Evolutionary conservation across 2,113 vertebrate species (phyloP).

Genomic region (Podarcis cretensis): DNA sequence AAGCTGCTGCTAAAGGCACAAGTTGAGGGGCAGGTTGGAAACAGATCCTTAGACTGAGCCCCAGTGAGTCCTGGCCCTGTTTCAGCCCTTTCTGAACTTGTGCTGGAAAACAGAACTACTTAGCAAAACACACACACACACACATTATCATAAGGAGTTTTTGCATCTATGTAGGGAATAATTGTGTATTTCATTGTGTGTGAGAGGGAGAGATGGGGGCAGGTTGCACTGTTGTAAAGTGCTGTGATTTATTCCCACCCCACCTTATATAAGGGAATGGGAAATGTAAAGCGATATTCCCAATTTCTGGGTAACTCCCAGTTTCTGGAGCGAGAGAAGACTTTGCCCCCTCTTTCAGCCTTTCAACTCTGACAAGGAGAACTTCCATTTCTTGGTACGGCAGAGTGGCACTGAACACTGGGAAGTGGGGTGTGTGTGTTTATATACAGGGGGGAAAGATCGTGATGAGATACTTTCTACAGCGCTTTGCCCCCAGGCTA

Average conservation of each 20-base stretch:
- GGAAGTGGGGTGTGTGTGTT: not conserved
- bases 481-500: not conserved
- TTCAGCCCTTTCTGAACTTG: not conserved
- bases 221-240: not conserved
- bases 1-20: not conserved
- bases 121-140: not conserved
- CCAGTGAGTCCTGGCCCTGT: not conserved
- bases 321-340: not conserved
- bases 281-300: not conserved
- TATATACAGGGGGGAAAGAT: too few relatives aligned
- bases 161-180: not conserved
- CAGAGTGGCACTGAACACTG: not conserved
- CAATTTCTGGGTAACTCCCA: not conserved
- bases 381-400: not conserved
- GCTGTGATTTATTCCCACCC: not conserved
- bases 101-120: not conserved
- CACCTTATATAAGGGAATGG: too few relatives aligned
- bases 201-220: too few relatives aligned
- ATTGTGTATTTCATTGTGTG: not conserved
- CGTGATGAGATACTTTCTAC: not conserved
- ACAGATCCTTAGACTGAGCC: not conserved
- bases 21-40: not conserved
- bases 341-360: not conserved
- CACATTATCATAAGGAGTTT: not conserved
- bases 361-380: not conserved